Evolutionary conservation across 2,113 vertebrate species (phyloP), one percentile per base, ranked within the genome.

Genomic region (Corythaeola cristata): DNA sequence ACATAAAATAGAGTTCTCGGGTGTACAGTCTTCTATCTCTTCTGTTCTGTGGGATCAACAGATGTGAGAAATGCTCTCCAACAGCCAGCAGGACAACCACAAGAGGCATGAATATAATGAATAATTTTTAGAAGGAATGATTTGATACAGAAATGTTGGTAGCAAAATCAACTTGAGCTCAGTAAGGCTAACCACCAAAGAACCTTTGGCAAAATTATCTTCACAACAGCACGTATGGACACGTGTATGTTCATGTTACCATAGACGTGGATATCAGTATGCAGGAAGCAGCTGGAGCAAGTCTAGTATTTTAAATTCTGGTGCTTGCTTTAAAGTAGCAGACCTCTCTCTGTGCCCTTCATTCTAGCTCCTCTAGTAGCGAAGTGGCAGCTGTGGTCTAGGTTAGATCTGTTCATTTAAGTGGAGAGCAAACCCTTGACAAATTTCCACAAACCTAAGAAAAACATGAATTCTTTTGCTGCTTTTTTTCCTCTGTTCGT

Each of bases 401-500:
- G 64, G 53, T 58, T 49, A 72, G 28, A 72, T 47, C 28, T 71
- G 75, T 33, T 89, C 39, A 66, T 71, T 60, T 41, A 50, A 66
- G 66, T 10, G 35, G 35, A 66, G 32, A 67, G 22, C 35, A 76
- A 94, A 64, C 17, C 50, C 55, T 6, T 49, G 23, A 89, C 18
- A 67, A 32, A 41, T 17, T 84, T 75, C 44, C 45, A 68, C 12
- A 53, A 72, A 75, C 10, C 13, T 60, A 15, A 2, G 3, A 53
- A 64, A 71, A 30, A 1, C 3, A 32, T 15, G 0, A 72, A 79
- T 67, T 90, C 2, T 74, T 59, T 22, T 63, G 37, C 64, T 89
- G 39, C 17, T 24, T 14, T 52, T 4, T 3, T 2, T 1, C 5
- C n/a, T 22, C 6, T 0, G 0, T 12, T 81, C 23, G 45, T 89